Evolutionary conservation across 2,888 invertebrate genomes (phyloP), one percentile per base, ranked within the genome.

Genomic region (Mactromeris polynyma): DNA sequence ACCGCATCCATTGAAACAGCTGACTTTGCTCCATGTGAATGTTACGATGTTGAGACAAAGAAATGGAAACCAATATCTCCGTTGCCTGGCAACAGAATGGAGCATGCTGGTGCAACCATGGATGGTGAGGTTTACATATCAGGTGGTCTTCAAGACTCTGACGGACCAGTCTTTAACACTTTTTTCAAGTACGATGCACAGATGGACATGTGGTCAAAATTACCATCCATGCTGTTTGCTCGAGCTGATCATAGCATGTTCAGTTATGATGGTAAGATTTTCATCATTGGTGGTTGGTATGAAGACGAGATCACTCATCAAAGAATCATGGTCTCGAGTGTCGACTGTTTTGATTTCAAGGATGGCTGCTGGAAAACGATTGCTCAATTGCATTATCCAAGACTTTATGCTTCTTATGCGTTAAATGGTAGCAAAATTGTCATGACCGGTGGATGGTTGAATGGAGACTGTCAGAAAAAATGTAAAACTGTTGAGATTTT

Each of bases 401-500:
- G 98, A 83, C 98, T 98, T 95, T 98, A 98, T 94, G 97, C 98
- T 0, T 98, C 98, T 2, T 97, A 98, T 82, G 97, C 98, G 9
- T 97, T 97, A 36, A 97, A 98, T 31, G 97, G 97, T 46, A 97
- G 97, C 33, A 97, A 97, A 94, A 97, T 98, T 78, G 98, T 98
- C 95, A 97, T 98, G 93, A 97, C 98, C 89, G 98, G 98, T 19
- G 98, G 98, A 0, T 97, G 98, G 95, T 97, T 97, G 77, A 97
- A 98, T 94, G 97, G 97, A n/a, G 97, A 97, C 94, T 98, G 98
- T 94, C 97, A 98, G 95, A 97, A 97, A 85, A 97, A 98, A 89
- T 98, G 98, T 86, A 97, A 97, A 4, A 97, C 97, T 79, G 97
- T 98, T 19, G 98, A 98, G 95, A 97, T 97, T 91, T 98, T 98